Percentiles rank a stretch among this genome's conserved stretches.
Evolutionary conservation across 2,113 vertebrate species (phyloP).

Genomic region (Azemiops feae): DNA sequence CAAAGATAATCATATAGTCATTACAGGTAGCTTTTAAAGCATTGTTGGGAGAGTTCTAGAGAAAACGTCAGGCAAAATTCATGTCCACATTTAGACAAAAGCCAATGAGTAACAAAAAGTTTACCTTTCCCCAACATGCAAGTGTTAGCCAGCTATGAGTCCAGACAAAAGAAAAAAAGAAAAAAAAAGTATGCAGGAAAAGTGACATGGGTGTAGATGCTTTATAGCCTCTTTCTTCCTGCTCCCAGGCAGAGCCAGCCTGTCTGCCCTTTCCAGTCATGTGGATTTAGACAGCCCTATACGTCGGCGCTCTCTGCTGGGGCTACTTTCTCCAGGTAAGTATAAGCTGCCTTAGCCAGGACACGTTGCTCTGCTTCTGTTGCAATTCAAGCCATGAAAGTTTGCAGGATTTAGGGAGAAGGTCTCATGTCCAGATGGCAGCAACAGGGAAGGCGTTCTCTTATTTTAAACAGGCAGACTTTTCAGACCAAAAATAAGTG

Average conservation of each 20-base stretch:
- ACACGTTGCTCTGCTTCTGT: constrained; percentile 60
- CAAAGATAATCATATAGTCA: neutral
- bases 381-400: constrained; percentile 62
- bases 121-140: neutral
- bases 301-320: constrained; percentile 85
- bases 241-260: constrained; percentile 95
- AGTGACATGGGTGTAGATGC: constrained; percentile 50
- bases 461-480: neutral
- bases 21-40: neutral
- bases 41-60: neutral
- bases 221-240: constrained; percentile 77
- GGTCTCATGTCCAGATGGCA: neutral
- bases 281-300: constrained; percentile 97
- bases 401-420: constrained; percentile 56
- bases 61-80: neutral
- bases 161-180: neutral
- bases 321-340: constrained; percentile 96
- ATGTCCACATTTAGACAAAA: neutral
- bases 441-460: neutral
- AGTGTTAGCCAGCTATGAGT: neutral
- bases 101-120: fast-evolving
- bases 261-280: constrained; percentile 95
- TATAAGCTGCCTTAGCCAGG: constrained; percentile 68
- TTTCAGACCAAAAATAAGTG: neutral
- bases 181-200: constrained; percentile 42